Evolutionary conservation across 2,888 invertebrate genomes (phyloP).

Genomic region (Agrenia bidenticulata): DNA sequence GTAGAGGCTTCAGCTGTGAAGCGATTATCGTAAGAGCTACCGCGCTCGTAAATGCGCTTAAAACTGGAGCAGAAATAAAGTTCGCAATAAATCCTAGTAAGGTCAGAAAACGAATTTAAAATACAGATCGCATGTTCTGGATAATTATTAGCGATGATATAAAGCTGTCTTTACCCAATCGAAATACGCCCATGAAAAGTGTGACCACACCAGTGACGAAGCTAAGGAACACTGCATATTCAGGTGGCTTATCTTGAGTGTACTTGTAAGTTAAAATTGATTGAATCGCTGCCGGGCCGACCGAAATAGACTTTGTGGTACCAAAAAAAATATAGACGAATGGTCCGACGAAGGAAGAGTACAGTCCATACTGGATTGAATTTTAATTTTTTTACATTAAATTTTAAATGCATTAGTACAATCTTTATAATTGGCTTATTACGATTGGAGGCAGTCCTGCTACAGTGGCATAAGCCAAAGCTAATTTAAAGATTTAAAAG

Average conservation of each 20-base stretch:
- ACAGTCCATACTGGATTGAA: conserved; percentile 76
- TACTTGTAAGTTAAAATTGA: conserved; percentile 68
- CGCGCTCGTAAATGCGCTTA: conserved; percentile 86
- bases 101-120: no score
- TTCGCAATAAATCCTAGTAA: conserved; percentile 82
- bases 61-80: conserved; percentile 86
- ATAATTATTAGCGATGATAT: no score
- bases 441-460: conserved; percentile 67
- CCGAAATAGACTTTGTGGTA: conserved; percentile 58
- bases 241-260: conserved; percentile 61
- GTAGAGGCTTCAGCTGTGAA: conserved; percentile 76
- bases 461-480: no score
- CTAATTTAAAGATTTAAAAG: no score
- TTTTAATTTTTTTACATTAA: no score
- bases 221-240: conserved; percentile 66
- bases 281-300: conserved; percentile 48
- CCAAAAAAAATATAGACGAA: conserved; percentile 88
- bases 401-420: no score
- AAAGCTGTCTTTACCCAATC: no score
- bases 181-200: conserved; percentile 63
- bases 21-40: conserved; percentile 71
- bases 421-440: no score
- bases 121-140: neutral
- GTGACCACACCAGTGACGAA: conserved; percentile 74
- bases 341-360: conserved; percentile 78